Conservation (phyloP, 1,140 invertebrate species). For the Saccostrea cuccullata region DNA sequence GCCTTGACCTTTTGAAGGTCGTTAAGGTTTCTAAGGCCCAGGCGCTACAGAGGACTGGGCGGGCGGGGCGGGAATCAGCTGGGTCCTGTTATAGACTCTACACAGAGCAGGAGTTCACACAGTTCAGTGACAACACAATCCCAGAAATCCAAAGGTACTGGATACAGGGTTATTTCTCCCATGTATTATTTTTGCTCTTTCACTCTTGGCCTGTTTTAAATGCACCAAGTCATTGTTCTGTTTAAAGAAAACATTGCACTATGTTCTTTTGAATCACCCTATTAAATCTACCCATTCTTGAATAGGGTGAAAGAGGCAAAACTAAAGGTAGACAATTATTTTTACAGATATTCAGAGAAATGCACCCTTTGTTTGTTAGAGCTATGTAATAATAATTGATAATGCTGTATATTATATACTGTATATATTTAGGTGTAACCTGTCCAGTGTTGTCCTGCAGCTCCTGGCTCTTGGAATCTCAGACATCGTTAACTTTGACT, state of each 20-base stretch:
- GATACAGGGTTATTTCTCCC: too few species aligned
- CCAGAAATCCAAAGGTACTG: constrained; percentile 89
- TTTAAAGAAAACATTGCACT: too few species aligned
- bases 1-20: constrained; percentile 91
- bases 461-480: constrained; percentile 91
- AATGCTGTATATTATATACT: neutral
- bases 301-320: too few species aligned
- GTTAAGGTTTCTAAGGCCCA: constrained; percentile 93
- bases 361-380: too few species aligned
- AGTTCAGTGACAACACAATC: constrained; percentile 85
- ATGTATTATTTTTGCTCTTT: too few species aligned
- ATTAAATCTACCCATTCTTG: too few species aligned
- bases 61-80: constrained; percentile 91
- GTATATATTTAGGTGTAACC: constrained; percentile 76
- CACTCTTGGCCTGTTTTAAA: too few species aligned
- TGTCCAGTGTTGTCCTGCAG: constrained; percentile 88
- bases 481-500: constrained; percentile 90
- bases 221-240: too few species aligned
- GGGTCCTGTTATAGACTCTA: constrained; percentile 92
- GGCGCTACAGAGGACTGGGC: constrained; percentile 91
- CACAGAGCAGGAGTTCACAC: constrained; percentile 85
- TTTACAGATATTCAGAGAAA: too few species aligned
- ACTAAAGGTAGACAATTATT: too few species aligned
- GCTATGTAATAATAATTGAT: too few species aligned
- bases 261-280: too few species aligned